These are phyloP conservation scores for Hemicentrotus pulcherrimus DNA, from an alignment of 35 echinoderm and acorn worm species.

Conservation along the genomic window DNA sequence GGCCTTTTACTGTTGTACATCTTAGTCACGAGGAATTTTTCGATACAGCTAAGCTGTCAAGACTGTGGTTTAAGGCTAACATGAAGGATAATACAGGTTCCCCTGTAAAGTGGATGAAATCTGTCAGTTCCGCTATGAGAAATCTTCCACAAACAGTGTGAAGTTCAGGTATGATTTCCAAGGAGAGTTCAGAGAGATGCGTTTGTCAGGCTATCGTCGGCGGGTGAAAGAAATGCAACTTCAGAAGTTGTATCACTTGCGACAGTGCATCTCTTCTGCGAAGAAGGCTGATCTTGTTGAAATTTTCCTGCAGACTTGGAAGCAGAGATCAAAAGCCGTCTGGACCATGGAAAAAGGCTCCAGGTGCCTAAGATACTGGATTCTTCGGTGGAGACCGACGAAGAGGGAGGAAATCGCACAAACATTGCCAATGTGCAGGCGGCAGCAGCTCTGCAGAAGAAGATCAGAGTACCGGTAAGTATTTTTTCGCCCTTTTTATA, in stretches of 20 bases:
- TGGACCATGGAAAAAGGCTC: no score
- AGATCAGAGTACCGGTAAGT: no score
- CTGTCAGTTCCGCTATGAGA: neutral
- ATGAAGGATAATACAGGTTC: neutral
- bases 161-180: slow-evolving; percentile 4
- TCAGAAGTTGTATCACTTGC: neutral
- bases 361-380: no score
- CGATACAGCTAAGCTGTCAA: neutral
- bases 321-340: no score
- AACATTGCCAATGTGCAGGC: no score
- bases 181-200: neutral
- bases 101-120: neutral
- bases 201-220: neutral
- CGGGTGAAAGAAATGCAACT: neutral
- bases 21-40: neutral
- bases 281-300: neutral
- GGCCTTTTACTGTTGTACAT: neutral
- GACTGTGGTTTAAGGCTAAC: neutral
- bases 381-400: no score
- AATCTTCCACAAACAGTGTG: neutral
- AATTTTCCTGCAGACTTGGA: neutral
- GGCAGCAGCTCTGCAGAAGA: no score
- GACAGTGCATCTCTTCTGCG: neutral
- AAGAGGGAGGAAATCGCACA: no score
- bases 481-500: no score